Base-by-base conservation (phyloP, 2,888 invertebrate species). In the Chrysopilus asiliformis region DNA sequence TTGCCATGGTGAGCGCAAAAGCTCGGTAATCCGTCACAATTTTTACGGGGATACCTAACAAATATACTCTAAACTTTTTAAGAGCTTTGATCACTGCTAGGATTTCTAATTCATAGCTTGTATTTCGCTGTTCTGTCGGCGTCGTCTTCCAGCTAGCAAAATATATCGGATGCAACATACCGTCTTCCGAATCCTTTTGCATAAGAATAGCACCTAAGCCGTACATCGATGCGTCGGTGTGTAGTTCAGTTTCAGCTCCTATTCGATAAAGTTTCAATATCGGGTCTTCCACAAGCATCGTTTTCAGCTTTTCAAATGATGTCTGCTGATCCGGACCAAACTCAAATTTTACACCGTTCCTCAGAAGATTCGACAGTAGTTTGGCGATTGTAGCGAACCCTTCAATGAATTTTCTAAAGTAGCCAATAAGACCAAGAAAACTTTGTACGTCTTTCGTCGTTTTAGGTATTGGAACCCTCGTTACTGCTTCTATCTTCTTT, bases 381-480 rank as follows among this genome's bases (percentile, higher is more conserved):
- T 45, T 49, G 3, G 56, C 55, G 13, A 55, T 49, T 10, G 38
- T 35, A 4, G 53, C 36, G 40, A 53, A 57, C 10, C 41, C 37
- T 7, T 38, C 38, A 10, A 59, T 48, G 39, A 55, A 58, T 30
- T 57, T 56, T 15, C 54, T 25, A 36, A 57, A 59, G 44, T 55
- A 55, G 15, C 51, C 51, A 1, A 53, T 52, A 4, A 58, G 31
- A 4, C 55, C 54, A 8, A 58, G 36, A 40, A 57, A 56, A 30
- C 50, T 48, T 38, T 52, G 50, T 2, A 56, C 29, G 17, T 53
- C 42, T 28, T n/a, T n/a, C n/a, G n/a, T n/a, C n/a, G n/a, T n/a
- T n/a, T n/a, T n/a, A n/a, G n/a, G n/a, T n/a, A n/a, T 40, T 10
- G 53, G 52, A 44, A 53, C 53, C 2, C 41, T 38, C 18, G 39